Evolutionary conservation across 2,888 invertebrate species (phyloP), one percentile per base, ranked within the genome.

Genomic region (Carterocephalus palaemon): DNA sequence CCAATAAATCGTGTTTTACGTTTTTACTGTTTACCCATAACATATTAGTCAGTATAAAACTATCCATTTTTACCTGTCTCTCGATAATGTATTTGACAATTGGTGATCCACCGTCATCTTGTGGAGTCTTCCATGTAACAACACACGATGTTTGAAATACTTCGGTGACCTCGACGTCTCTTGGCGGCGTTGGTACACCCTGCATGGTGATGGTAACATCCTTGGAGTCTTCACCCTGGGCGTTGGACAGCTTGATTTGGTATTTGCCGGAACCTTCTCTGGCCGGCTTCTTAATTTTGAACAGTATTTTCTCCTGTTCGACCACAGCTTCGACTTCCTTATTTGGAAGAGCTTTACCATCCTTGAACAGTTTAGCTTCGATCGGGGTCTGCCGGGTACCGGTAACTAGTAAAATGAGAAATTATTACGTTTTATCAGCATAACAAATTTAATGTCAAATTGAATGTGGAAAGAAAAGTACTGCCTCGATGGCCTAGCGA

Each of bases 301-400:
- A 96, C 3, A 93, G 91, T 31, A 97, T 89, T 70, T 96, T 96
- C 57, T 97, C 98, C 62, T 97, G 96, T 37, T 93, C 92, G n/a
- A 99, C 93, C 12, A 95, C 90, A 13, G 95, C 92, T 70, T 98
- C 97, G 7, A 96, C 92, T 62, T 97, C 97, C 68, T 95, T 97
- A 13, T 93, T 88, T 17, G 95, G 93, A 57, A 97, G 80, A 3
- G 93, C 90, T 79, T 97, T 96, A 17, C 97, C 98, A 70, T 98
- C 96, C 69, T 95, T 95, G 60, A 95, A 87, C 34, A 98, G 85
- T 75, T 96, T 96, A 3, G 96, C 96, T 82, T 97, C 95, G 39
- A 97, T 90, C 53, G 93, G 94, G 40, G 95, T 92, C 79, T 95
- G 94, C 62, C 93, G 92, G 55, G 95, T 95, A 80, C 97, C 97